A percentile compares a stretch with the other conserved stretches of the same genome.
These are phyloP conservation scores for Plagodis pulveraria DNA, from an alignment of 2,888 invertebrate genomes.

Conservation along the genomic window DNA sequence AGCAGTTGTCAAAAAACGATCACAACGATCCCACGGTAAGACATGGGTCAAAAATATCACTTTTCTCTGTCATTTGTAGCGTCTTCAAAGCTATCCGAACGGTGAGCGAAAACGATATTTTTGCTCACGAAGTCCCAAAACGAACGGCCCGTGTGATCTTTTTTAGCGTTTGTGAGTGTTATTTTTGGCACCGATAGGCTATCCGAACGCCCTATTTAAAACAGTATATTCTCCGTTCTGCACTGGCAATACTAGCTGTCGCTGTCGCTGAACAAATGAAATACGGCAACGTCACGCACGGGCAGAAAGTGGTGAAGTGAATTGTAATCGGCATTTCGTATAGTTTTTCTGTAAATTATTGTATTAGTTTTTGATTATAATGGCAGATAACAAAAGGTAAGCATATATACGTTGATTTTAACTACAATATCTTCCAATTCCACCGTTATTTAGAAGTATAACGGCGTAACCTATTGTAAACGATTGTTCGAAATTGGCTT, in stretches of 20 bases:
- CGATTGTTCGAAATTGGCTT: conserved; percentile 78
- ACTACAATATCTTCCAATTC: neutral
- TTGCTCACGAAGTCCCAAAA: too few relatives aligned
- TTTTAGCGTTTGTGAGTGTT: too few relatives aligned
- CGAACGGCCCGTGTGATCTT: too few relatives aligned
- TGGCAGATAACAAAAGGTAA: conserved; percentile 86
- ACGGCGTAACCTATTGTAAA: conserved; percentile 47
- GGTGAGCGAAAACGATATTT: too few relatives aligned
- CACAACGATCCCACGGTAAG: too few relatives aligned
- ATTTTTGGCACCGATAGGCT: too few relatives aligned
- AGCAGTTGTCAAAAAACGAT: too few relatives aligned
- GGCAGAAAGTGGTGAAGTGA: conserved; percentile 63
- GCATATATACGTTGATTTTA: conserved; percentile 32
- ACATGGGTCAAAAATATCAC: too few relatives aligned
- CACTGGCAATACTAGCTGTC: conserved; percentile 57
- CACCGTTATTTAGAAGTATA: conserved; percentile 26
- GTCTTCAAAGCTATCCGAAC: too few relatives aligned
- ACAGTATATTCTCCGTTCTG: conserved; percentile 1
- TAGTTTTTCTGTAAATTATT: conserved; percentile 63
- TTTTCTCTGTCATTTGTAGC: too few relatives aligned
- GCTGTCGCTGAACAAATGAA: conserved; percentile 77
- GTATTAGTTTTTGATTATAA: conserved; percentile 67
- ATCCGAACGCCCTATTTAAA: too few relatives aligned
- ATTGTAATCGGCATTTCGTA: conserved; percentile 69
- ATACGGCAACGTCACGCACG: conserved; percentile 84